Conservation (phyloP, 2,797 vertebrate species). For the Onychomys arenicola region DNA sequence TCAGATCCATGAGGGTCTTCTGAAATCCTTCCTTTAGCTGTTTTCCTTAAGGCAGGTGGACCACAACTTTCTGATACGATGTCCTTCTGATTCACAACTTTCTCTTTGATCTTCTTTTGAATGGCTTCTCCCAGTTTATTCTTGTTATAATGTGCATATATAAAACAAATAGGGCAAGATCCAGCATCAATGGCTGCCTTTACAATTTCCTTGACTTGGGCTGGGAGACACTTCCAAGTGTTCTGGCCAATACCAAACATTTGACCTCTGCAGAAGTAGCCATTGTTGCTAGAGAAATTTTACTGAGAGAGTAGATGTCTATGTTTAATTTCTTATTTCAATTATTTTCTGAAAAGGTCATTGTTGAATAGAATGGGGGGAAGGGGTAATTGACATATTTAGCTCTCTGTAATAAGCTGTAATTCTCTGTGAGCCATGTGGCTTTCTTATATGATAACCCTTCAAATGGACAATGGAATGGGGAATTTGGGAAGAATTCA, state of each 20-base stretch:
- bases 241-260: conserved; percentile 83
- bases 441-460: background rate
- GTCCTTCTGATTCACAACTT: conserved; percentile 84
- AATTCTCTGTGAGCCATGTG: background rate
- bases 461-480: background rate
- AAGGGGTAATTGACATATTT: background rate
- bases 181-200: conserved; percentile 88
- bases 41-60: background rate
- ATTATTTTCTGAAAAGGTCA: background rate
- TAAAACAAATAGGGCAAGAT: conserved; percentile 90
- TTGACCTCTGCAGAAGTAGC: conserved; percentile 57
- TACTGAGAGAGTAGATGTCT: background rate
- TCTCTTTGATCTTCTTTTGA: conserved; percentile 88
- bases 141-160: conserved; percentile 90
- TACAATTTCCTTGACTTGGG: conserved; percentile 87
- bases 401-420: background rate
- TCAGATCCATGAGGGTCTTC: background rate
- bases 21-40: background rate
- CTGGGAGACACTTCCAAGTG: conserved; percentile 87
- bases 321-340: background rate
- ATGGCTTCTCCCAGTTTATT: conserved; percentile 89
- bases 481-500: background rate
- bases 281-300: background rate
- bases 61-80: background rate
- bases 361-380: no score